Base-by-base conservation (phyloP, 2,888 invertebrate genomes). In the Sussaba pulchella region DNA sequence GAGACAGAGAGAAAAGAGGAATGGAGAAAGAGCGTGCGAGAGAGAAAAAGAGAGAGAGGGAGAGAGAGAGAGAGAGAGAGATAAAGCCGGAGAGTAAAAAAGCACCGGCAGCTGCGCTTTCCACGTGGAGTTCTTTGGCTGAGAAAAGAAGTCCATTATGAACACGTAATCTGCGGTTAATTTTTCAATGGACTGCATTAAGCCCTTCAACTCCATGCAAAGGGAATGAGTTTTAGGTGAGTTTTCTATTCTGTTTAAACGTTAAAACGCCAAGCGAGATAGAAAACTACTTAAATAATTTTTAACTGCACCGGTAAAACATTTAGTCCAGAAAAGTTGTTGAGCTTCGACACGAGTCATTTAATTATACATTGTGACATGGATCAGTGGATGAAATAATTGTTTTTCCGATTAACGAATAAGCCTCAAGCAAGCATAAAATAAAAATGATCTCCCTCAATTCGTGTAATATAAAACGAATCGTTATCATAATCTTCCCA, bases 91-190 rank as follows among this genome's bases (percentile, higher is more conserved):
- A 59, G 41, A 67, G 21, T 41, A 36, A 41, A 1, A 17, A 14
- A 39, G 14, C 21, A 57, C n/a, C 50, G 39, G 52, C 72, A 61
- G 67, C 39, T 47, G 43, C 54, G 26, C 36, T 72, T 75, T 64
- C 45, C 66, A 50, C 74, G 2, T 19, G 43, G 9, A 12, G 43
- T 54, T 66, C 47, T 70, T 21, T 52, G 8, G 26, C 63, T 50
- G 31, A 39, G 63, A 21, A 21, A 19, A 74, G 31, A 31, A 64
- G 69, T 70, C 43, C 43, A 12, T 59, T 63, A 50, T 50, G 26
- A 52, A 50, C 63, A 21, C 24, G 41, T 67, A 67, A 67, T 52
- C 39, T n/a, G 52, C 24, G 67, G 24, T 39, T 67, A 50, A 67
- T 67, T 52, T 67, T 67, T 67, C 52, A 67, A 67, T 52, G 52